Evolutionary conservation across 2,113 vertebrate species (phyloP).

Genomic region (Platysteira castanea): DNA sequence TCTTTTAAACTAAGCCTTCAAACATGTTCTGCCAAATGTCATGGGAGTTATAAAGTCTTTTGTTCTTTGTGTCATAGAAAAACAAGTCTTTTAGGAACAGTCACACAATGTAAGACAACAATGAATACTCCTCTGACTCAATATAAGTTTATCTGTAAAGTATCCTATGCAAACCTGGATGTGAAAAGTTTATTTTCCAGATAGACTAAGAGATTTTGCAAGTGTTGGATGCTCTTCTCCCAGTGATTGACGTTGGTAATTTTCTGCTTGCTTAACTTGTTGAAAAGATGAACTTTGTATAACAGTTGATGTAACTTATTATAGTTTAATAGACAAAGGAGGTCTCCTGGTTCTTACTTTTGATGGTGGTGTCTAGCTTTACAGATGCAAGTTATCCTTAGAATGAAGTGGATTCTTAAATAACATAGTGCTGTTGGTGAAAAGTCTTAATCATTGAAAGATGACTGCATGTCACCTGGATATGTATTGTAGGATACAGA

Average conservation of each 20-base stretch:
- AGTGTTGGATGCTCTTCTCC: neutral
- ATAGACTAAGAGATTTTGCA: neutral
- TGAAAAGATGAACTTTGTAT: neutral
- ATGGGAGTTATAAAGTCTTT: neutral
- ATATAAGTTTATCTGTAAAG: neutral
- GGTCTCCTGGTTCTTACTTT: neutral
- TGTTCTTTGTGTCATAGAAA: neutral
- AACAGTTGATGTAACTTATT: neutral
- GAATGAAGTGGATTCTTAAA: neutral
- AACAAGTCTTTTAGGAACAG: neutral
- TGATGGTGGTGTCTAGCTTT: neutral
- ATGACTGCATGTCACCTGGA: neutral
- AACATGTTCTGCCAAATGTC: neutral
- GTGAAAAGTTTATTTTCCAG: neutral
- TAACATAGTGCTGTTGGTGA: neutral
- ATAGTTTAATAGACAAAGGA: neutral
- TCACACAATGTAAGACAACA: accelerated
- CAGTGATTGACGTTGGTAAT: neutral
- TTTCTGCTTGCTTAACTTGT: neutral
- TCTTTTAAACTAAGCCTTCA: neutral
- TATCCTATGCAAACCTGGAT: neutral
- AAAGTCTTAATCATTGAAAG: neutral
- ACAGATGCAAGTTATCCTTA: neutral
- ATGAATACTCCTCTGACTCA: neutral
- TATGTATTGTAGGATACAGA: neutral